Percentiles rank a stretch among this genome's conserved stretches.
Conservation (phyloP, 1,140 invertebrate genomes). For the Alviniconcha marisindica region DNA sequence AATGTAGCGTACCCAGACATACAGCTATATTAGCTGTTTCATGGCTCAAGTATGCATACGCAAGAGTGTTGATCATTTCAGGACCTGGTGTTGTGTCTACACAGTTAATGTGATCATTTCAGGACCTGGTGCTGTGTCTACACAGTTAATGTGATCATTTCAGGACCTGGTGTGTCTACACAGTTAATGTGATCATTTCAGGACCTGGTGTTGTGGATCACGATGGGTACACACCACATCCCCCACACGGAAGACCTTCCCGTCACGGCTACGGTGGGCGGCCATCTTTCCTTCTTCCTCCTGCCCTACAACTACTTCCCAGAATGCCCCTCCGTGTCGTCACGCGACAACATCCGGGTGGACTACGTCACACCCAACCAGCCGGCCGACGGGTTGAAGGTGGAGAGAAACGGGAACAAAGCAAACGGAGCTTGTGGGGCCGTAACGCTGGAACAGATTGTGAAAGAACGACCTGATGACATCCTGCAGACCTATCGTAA, state of each 20-base stretch:
- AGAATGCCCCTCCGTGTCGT: constrained; percentile 55
- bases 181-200: constrained; percentile 40
- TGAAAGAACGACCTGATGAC: constrained; percentile 3
- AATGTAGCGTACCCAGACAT: no score
- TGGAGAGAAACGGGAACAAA: constrained; percentile 44
- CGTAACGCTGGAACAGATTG: constrained; percentile 7
- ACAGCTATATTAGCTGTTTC: no score
- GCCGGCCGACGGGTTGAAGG: constrained; percentile 35
- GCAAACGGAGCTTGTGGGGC: background rate
- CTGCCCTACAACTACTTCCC: constrained; percentile 65
- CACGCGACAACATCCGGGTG: constrained; percentile 50
- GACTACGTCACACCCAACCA: constrained; percentile 32
- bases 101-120: no score
- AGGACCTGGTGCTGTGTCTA: no score
- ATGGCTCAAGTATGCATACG: no score
- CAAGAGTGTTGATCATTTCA: no score
- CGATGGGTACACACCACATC: constrained; percentile 61
- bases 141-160: no score
- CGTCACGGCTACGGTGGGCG: constrained; percentile 55
- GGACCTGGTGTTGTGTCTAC: no score
- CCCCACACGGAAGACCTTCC: constrained; percentile 64
- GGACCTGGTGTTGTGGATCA: constrained; percentile 66
- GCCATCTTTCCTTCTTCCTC: constrained; percentile 56
- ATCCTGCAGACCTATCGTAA: constrained; percentile 24
- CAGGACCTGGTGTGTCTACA: no score